These are phyloP conservation scores for Monopterus albus DNA, from an alignment of 2,113 vertebrate genomes.

Conservation along the genomic window DNA sequence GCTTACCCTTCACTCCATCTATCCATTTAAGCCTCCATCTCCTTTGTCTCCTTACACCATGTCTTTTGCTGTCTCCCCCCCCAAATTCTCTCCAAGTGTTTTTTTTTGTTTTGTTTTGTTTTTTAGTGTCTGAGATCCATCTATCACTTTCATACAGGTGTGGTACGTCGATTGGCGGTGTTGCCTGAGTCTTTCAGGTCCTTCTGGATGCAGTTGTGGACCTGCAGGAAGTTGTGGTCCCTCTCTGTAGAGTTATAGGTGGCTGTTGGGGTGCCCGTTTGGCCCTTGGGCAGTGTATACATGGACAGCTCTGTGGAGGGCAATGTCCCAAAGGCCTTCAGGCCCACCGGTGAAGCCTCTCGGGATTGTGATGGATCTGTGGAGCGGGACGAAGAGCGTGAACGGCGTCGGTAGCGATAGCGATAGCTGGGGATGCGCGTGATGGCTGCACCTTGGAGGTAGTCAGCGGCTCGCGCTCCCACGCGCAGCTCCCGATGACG, in stretches of 20 bases:
- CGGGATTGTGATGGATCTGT: slow-evolving; percentile 97
- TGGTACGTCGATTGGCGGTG: slow-evolving; percentile 96
- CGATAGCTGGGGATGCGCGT: slow-evolving; percentile 98
- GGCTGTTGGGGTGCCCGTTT: slow-evolving; percentile 89
- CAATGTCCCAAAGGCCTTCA: slow-evolving; percentile 94
- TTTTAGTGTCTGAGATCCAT: slow-evolving; percentile 40
- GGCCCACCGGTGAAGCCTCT: slow-evolving; percentile 93
- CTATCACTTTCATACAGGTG: slow-evolving; percentile 89
- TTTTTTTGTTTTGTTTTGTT: slow-evolving; percentile 21
- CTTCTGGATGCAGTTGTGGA: slow-evolving; percentile 98
- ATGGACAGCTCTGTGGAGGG: slow-evolving; percentile 98
- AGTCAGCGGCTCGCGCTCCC: slow-evolving; percentile 90
- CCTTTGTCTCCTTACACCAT: slow-evolving; percentile 15
- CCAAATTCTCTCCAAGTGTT: slow-evolving; percentile 36
- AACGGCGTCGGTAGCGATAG: slow-evolving; percentile 95
- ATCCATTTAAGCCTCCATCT: not conserved
- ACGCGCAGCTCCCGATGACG: slow-evolving; percentile 94
- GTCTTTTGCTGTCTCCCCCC: slow-evolving; percentile 37
- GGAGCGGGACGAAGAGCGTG: slow-evolving; percentile 95
- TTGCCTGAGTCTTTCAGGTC: slow-evolving; percentile 97
- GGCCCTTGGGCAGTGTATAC: slow-evolving; percentile 94
- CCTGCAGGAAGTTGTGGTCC: slow-evolving; percentile 98
- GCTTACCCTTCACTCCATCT: slow-evolving; percentile 13
- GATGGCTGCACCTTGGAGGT: slow-evolving; percentile 97
- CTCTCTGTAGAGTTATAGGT: slow-evolving; percentile 95